Base-by-base conservation (phyloP, 2,888 invertebrate species). In the Eubasilissa splendida region DNA sequence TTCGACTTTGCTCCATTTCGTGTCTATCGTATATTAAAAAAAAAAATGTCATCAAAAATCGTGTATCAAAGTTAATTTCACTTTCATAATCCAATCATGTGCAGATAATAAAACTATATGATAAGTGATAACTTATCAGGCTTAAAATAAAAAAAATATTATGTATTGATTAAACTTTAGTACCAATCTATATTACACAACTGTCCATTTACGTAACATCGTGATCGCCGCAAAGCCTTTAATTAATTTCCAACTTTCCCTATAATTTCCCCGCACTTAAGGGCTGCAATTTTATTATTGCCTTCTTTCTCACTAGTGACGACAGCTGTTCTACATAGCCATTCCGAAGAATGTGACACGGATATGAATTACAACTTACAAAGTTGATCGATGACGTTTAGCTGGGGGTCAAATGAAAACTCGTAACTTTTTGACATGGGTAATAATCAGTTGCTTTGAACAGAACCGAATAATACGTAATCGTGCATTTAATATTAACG, bases 171-270 rank as follows among this genome's bases (percentile, higher is more conserved):
- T 22, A 22, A 22, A 22, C 22, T 22, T 22, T 22, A 22, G 22
- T 22, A 22, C 22, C 22, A 1, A 42, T 42, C 42, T 42, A 42
- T 42, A 42, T 42, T 42, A 42, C 63, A 11, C 33, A 50, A 42
- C 50, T 8, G 68, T 14, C 52, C 9, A 50, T n/a, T 68, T 50
- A 52, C 50, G 68, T 42, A 68, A 68, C 52, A 8, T 68, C 50
- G 12, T 68, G 68, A 68, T 52, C 68, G 68, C 68, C 52, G 52
- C 50, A 50, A 50, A 33, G 68, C 50, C 68, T 50, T 50, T 12
- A 11, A 12, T 11, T 50, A 42, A 42, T 68, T n/a, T 68, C 1
- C n/a, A 68, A 33, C 50, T 68, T 68, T 68, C 68, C 68, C 68
- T n/a, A 9, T 12, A 66, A 66, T 66, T 66, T 11, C 4, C 66